Percentiles rank a stretch among this genome's conserved stretches.
These are phyloP conservation scores for Drosophila quinaria DNA, from an alignment of 2,888 invertebrate genomes.

Conservation along the genomic window DNA sequence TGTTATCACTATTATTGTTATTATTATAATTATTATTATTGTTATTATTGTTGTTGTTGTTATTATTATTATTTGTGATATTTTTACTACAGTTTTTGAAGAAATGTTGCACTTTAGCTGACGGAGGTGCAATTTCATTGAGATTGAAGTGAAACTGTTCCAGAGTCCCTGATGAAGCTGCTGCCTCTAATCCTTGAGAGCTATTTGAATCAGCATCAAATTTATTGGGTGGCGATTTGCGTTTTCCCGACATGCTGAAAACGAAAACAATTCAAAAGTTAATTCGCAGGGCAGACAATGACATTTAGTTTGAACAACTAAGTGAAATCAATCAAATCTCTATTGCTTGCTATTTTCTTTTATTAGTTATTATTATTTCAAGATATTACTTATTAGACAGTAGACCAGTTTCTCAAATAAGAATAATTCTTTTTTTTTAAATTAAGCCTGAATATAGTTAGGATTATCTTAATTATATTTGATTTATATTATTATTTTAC, in stretches of 20 bases:
- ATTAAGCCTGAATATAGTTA: too few species aligned
- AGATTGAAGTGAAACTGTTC: constrained; percentile 9
- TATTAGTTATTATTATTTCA: too few species aligned
- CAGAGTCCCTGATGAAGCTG: not conserved
- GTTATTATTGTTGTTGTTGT: constrained; percentile 9
- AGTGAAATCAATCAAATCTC: too few species aligned
- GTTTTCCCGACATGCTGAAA: constrained; percentile 96
- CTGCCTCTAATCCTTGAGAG: constrained; percentile 26
- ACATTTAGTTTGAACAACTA: too few species aligned
- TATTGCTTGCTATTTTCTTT: too few species aligned
- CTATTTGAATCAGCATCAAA: constrained; percentile 88
- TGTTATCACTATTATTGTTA: constrained; percentile 10
- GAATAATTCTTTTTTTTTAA: too few species aligned
- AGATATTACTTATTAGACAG: too few species aligned
- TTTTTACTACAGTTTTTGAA: constrained; percentile 40
- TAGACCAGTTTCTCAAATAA: too few species aligned
- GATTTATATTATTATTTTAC: too few species aligned
- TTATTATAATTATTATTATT: constrained; percentile 5
- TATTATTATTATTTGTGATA: constrained; percentile 11
- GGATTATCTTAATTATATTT: too few species aligned
- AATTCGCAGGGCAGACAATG: not conserved
- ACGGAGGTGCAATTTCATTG: constrained; percentile 9
- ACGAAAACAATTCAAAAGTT: not conserved
- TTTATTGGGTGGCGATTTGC: constrained; percentile 98
- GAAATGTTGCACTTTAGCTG: constrained; percentile 43